Base-by-base conservation (phyloP, 2,113 vertebrate genomes). In the Psilopsiagon aymara region DNA sequence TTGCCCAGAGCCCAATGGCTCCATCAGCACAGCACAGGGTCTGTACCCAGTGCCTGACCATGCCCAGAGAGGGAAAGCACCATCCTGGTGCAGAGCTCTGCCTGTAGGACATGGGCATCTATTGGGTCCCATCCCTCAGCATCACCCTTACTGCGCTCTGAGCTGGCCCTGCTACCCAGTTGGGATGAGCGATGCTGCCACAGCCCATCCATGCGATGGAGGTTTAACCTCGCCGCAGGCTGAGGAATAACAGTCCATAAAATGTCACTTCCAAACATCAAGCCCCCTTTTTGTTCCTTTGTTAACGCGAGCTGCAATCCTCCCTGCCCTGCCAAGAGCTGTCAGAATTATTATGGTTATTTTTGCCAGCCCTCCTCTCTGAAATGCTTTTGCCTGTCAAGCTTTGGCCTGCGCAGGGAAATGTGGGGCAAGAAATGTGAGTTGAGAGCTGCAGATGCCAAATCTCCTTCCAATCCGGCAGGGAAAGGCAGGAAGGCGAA, bases 281-380 rank as follows among this genome's bases (percentile, higher is more conserved):
- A 88, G 70, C 70, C 90, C 68, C 74, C 88, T 95, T 94, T 71
- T 52, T 64, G 77, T 90, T 94, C 82, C 90, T 95, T 92, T 92
- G 79, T 55, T 88, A 77, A 88, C 69, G 85, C 52, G 73, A 78
- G 82, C 90, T 95, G 90, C 20, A 46, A 89, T 92, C 78, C 67
- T 92, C 78, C 88, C 33, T 10, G 74, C 87, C 82, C 87, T 96
- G 96, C 95, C 96, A 96, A 96, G 90, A 94, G 35, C 95, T 96
- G 96, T 96, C 96, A 96, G 91, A 46, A 82, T 85, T 92, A 95
- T 96, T 95, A 95, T 89, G 86, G 39, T 94, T 97, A 92, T 75
- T 92, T 95, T 94, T 89, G 83, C 95, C 96, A 96, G 93, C 91
- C 91, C 95, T 94, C 74, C 87, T 84, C 83, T 94, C 91, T 75